Percentiles rank a stretch among this genome's conserved stretches.
These are phyloP conservation scores for Holcopasites calliopsidis DNA, from an alignment of 1,140 invertebrate genomes.

Conservation along the genomic window DNA sequence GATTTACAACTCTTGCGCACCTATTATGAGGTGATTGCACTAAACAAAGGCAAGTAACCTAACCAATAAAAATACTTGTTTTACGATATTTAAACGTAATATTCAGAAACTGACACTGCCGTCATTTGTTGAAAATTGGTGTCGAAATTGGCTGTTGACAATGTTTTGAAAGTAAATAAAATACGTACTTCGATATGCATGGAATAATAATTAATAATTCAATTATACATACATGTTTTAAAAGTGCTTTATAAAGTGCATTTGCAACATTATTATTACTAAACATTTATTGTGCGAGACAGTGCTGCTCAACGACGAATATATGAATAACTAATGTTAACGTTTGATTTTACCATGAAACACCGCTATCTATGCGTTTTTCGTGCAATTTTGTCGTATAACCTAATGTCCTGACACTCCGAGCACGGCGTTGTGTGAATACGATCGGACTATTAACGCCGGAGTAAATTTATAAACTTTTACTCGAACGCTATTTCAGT, in stretches of 20 bases:
- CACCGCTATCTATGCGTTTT: slow-evolving; percentile 36
- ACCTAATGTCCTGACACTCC: slow-evolving; percentile 41
- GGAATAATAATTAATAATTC: no score
- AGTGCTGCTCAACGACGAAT: no score
- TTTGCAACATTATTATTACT: no score
- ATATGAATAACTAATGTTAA: no score
- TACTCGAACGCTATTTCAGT: slow-evolving; percentile 6
- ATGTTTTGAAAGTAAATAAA: no score
- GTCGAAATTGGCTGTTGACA: neutral
- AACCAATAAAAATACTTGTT: neutral
- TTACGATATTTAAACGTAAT: neutral
- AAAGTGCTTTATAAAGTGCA: neutral
- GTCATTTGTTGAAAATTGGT: neutral
- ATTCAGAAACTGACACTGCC: neutral
- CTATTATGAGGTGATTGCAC: slow-evolving; percentile 31
- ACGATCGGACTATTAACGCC: slow-evolving; percentile 41
- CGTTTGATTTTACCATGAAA: slow-evolving; percentile 29
- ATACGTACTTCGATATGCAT: no score
- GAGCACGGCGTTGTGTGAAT: slow-evolving; percentile 27
- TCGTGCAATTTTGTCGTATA: slow-evolving; percentile 21
- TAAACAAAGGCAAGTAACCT: neutral
- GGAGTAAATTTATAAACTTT: slow-evolving; percentile 10
- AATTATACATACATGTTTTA: neutral
- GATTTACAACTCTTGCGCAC: slow-evolving; percentile 2
- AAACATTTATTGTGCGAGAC: no score